Conservation (phyloP, 2,888 invertebrate species). For the Oeneis ivallda region DNA sequence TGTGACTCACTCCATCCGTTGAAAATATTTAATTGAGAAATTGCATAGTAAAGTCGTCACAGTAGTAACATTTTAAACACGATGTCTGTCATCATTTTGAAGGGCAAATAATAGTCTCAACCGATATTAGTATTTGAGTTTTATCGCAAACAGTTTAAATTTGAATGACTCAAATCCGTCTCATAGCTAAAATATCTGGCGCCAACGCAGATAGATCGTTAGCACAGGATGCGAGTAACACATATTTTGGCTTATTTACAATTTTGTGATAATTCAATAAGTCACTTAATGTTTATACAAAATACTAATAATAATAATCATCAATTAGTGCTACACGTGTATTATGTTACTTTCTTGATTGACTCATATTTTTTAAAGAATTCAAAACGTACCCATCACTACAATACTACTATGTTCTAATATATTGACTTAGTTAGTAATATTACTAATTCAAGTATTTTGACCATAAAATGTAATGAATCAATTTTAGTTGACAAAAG, state of each 20-base stretch:
- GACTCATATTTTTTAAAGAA: too few species aligned
- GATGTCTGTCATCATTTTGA: slow-evolving; percentile 2
- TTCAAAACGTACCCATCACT: too few species aligned
- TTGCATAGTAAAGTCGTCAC: slow-evolving; percentile 7
- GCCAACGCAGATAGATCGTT: slow-evolving; percentile 26
- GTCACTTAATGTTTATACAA: background rate
- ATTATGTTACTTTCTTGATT: background rate
- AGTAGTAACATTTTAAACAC: slow-evolving; percentile 7
- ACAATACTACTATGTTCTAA: too few species aligned
- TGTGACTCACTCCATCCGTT: slow-evolving; percentile 12
- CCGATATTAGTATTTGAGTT: background rate
- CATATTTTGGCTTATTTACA: slow-evolving; percentile 24
- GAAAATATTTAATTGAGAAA: slow-evolving; percentile 6
- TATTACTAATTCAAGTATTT: too few species aligned
- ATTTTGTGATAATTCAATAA: slow-evolving; percentile 15
- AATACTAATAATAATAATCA: background rate
- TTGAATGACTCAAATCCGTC: background rate
- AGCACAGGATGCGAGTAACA: slow-evolving; percentile 25
- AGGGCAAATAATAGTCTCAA: background rate
- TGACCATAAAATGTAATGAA: too few species aligned
- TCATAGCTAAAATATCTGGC: slow-evolving; percentile 21
- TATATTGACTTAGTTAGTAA: too few species aligned
- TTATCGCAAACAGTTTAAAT: background rate
- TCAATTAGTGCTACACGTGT: too few species aligned
- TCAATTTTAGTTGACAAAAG: too few species aligned